Evolutionary conservation across 2,113 vertebrate species (phyloP), one percentile per base, ranked within the genome.

Genomic region (Origma solitaria): DNA sequence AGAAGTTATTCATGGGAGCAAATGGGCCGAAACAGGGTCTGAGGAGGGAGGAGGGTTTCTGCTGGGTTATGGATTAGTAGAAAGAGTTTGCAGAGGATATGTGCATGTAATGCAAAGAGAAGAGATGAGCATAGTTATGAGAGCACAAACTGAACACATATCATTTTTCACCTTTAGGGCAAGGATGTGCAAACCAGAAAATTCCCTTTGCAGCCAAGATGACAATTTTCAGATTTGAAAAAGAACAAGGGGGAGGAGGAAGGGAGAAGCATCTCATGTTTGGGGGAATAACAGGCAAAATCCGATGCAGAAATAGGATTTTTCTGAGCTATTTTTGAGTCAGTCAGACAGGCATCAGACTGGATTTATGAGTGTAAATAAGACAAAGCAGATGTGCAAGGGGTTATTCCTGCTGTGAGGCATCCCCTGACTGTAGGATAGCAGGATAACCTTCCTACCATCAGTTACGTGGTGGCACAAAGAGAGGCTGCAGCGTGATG

Each of bases 391-490:
- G 54, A 78, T 28, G 35, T 69, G 38, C 66, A 38, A 44, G 28
- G 47, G 9, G 10, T n/a, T 80, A 15, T n/a, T 85, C 3, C 37
- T 66, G 31, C 23, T 78, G 60, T 1, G 5, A 80, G 23, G 28
- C 25, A 20, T 42, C 40, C 37, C 51, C 13, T 60, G 37, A 16
- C 30, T 7, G 21, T 33, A 56, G 37, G 28, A 61, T 2, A 2
- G 18, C 56, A 57, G 42, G 66, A 70, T 86, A 81, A 77, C 19
- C 25, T 62, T 62, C 31, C 35, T 57, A 8, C 10, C 22, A 27
- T 5, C n/a, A 15, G 13, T 38, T 51, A 53, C 0, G 2, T 3
- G 6, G 9, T 24, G 42, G 61, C 76, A 82, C 0, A 0, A 51
- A 37, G 56, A 11, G 27, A 88, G 21, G 24, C 38, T 64, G 42